Conservation (phyloP, 2,797 vertebrate genomes). For the Gouania willdenowi region DNA sequence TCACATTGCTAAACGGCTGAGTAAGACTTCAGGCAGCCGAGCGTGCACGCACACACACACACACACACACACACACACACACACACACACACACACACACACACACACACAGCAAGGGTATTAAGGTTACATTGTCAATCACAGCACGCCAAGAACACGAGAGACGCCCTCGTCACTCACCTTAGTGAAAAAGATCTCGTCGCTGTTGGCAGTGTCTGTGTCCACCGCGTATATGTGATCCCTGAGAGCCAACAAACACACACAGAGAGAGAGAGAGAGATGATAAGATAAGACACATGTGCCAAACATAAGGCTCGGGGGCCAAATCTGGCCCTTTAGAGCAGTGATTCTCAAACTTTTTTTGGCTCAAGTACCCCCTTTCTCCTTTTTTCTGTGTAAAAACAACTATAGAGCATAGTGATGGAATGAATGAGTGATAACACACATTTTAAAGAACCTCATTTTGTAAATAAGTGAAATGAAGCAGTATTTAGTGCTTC, state of each 20-base stretch:
- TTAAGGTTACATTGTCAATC: slow-evolving; percentile 45
- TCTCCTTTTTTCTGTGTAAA: no score
- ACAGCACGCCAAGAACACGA: slow-evolving; percentile 26
- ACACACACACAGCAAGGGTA: slow-evolving; percentile 13
- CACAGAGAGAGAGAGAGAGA: slow-evolving; percentile 23
- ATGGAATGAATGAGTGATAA: no score
- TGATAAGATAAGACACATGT: no score
- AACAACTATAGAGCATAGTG: no score
- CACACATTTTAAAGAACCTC: no score
- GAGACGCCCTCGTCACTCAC: slow-evolving; percentile 79
- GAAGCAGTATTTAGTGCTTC: no score
- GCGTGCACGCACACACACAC: no score
- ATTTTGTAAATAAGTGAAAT: no score
- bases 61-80: slow-evolving; percentile 8
- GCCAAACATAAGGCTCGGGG: no score
- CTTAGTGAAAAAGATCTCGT: slow-evolving; percentile 99
- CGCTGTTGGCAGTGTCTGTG: slow-evolving; percentile 85
- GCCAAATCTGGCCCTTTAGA: no score
- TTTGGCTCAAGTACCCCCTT: no score
- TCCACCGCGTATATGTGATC: slow-evolving; percentile 99
- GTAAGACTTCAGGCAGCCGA: slow-evolving; percentile 24
- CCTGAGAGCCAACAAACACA: slow-evolving; percentile 65
- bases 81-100: slow-evolving; percentile 13
- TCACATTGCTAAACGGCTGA: slow-evolving; percentile 32
- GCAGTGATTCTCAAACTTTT: no score